A percentile compares a stretch with the other conserved stretches of the same genome.
phyloP scores from a whole-genome alignment of 1,140 invertebrate species.

The Calycopis cecrops region DNA sequence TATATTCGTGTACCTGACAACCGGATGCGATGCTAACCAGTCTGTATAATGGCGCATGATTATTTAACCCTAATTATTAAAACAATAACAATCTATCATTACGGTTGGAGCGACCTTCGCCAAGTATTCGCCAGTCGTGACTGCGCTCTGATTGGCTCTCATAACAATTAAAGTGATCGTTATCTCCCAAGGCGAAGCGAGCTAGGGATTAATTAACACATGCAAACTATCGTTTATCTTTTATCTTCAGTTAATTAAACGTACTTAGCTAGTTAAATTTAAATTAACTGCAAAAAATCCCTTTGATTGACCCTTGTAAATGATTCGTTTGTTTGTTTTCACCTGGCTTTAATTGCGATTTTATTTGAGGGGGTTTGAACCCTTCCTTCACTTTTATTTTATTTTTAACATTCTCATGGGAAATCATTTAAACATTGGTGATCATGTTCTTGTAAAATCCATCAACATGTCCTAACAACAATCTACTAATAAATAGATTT shows the following conservation, averaged over 20 bases:
- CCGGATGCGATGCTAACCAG: too few relatives aligned
- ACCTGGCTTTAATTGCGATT: too few relatives aligned
- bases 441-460: too few relatives aligned
- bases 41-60: too few relatives aligned
- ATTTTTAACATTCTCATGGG: too few relatives aligned
- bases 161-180: conserved; percentile 14
- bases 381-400: too few relatives aligned
- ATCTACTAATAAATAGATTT: too few relatives aligned
- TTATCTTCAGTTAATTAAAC: conserved; percentile 8
- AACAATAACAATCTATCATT: conserved; percentile 4
- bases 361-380: too few relatives aligned
- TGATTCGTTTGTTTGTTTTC: not conserved
- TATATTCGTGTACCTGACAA: too few relatives aligned
- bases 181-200: conserved; percentile 14
- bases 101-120: not conserved
- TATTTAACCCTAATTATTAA: not conserved
- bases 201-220: conserved; percentile 14
- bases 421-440: too few relatives aligned
- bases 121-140: conserved; percentile 3
- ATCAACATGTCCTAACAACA: too few relatives aligned
- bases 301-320: not conserved
- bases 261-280: conserved; percentile 17
- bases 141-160: conserved; percentile 9
- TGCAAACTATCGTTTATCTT: conserved; percentile 13
- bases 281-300: conserved; percentile 16